Evolutionary conservation across 2,797 vertebrate species (phyloP).

Genomic region (Allobates femoralis): DNA sequence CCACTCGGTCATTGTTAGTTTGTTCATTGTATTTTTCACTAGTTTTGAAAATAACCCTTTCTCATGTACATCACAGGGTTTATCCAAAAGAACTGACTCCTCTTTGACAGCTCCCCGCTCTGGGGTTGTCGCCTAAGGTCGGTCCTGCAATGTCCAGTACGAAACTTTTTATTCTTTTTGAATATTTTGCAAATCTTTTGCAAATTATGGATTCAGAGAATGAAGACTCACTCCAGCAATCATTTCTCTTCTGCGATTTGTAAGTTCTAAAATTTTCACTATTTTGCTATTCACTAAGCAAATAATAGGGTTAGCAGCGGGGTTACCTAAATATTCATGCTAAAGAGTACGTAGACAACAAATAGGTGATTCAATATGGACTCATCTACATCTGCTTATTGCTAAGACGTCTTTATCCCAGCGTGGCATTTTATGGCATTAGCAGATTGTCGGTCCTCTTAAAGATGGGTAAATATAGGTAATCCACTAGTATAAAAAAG

Average conservation of each 20-base stretch:
- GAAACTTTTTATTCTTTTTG: background rate
- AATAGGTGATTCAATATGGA: conserved; percentile 23
- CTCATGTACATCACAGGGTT: too few species aligned
- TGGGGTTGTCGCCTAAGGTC: too few species aligned
- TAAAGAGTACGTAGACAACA: background rate
- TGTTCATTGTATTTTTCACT: too few species aligned
- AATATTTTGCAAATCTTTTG: background rate
- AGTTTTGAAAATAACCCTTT: too few species aligned
- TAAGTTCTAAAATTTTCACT: background rate
- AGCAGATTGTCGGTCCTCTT: background rate
- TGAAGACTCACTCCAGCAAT: background rate
- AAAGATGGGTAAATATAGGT: conserved; percentile 15
- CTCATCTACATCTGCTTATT: conserved; percentile 25
- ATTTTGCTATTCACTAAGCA: conserved; percentile 11
- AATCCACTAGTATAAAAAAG: background rate
- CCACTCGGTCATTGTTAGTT: too few species aligned
- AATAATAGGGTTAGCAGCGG: background rate
- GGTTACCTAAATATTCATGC: conserved; percentile 15
- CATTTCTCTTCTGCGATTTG: background rate
- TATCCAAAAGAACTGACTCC: too few species aligned
- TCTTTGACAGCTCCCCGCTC: too few species aligned
- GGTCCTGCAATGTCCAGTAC: background rate
- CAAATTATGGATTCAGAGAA: background rate
- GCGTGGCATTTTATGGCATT: conserved; percentile 26
- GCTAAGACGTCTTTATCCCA: conserved; percentile 12